Base-by-base conservation (phyloP, 2,888 invertebrate species). In the Balanococcus diminutus region DNA sequence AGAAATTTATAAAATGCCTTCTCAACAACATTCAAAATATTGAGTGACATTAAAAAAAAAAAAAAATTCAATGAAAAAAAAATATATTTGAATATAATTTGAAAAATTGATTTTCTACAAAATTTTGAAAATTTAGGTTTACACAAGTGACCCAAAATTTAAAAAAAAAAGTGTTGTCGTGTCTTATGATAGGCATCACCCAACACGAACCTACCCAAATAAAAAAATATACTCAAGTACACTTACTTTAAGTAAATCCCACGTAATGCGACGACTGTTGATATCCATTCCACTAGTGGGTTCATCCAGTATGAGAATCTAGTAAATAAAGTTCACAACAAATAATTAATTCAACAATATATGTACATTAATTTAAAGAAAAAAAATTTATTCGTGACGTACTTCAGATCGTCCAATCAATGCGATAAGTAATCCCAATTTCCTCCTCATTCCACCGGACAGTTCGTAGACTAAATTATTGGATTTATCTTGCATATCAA, bases 231-330 rank as follows among this genome's bases (percentile, higher is more conserved):
- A 42, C 88, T 87, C 83, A 86, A 87, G 87, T 86, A 86, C 87
- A 82, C 88, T 91, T 90, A 92, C 91, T 88, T 94, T 92, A 88
- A 97, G 91, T 87, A 97, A 91, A 89, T 97, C 95, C 98, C 98
- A 98, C 84, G 97, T 92, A 87, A 95, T 94, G 82, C 97, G 92
- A 61, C 97, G 92, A 2, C 96, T 95, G 89, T 96, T 95, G 1
- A 97, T 96, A 90, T 98, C 98, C 89, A 98, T 93, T 6, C 98
- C 98, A 0, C 96, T 96, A 0, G 97, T 97, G n/a, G 96, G 95
- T 89, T 96, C 96, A 89, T 96, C 96, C 87, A 96, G 91, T 87
- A 95, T 92, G 84, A 95, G 88, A 25, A 91, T 91, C 90, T 90
- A 86, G 87, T 88, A 87, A 56, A 86, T 31, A 81, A 82, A 46